Evolutionary conservation across 2,888 invertebrate species (phyloP).

Genomic region (Nebria brevicollis): DNA sequence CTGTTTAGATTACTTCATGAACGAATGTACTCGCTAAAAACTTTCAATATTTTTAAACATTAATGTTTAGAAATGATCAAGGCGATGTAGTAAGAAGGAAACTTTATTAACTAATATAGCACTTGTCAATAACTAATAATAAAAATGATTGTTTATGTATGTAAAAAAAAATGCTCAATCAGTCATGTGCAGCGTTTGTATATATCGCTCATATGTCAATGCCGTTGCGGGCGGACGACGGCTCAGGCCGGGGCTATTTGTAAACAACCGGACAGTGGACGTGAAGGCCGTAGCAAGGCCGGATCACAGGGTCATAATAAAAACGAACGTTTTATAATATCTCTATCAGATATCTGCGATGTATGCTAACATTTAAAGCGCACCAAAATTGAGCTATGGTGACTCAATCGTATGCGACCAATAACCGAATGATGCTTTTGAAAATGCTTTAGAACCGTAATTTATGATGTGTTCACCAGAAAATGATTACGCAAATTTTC

Average conservation of each 20-base stretch:
- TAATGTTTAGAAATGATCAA: background rate
- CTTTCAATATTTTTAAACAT: background rate
- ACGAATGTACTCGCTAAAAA: background rate
- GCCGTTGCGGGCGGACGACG: slow-evolving; percentile 9
- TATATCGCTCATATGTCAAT: slow-evolving; percentile 9
- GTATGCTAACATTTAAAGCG: background rate
- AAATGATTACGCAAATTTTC: slow-evolving; percentile 46
- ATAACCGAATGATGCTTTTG: background rate
- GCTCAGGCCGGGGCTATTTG: slow-evolving; percentile 8
- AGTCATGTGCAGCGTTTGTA: background rate
- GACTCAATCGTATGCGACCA: background rate
- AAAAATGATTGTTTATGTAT: background rate
- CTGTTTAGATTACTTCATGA: background rate
- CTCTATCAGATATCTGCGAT: slow-evolving; percentile 6
- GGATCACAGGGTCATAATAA: background rate
- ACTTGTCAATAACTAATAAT: background rate
- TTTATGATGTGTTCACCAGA: slow-evolving; percentile 36
- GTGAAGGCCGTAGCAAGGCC: slow-evolving; percentile 38
- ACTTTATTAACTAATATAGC: background rate
- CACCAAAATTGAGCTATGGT: background rate
- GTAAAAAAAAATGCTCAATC: background rate
- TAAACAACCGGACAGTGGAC: slow-evolving; percentile 17
- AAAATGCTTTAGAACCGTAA: background rate
- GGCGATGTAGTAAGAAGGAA: background rate
- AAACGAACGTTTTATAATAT: slow-evolving; percentile 13